Conservation (phyloP, 1,140 invertebrate genomes). For the Drosophila varians region DNA sequence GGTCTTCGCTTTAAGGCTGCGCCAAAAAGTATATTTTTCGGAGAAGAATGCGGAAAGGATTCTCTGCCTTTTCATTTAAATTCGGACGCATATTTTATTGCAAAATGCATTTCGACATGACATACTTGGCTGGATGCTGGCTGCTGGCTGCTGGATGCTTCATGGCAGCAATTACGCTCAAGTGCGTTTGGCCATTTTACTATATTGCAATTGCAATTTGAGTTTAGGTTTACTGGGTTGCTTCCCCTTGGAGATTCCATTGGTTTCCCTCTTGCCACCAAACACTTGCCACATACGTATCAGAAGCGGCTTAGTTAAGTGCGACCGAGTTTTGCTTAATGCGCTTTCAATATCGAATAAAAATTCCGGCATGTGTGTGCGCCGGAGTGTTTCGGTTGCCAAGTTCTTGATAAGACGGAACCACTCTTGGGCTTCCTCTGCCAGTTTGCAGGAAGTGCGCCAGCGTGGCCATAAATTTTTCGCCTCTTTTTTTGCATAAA, state of each 20-base stretch:
- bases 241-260: neutral
- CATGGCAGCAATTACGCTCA: conserved; percentile 73
- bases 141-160: conserved; percentile 17
- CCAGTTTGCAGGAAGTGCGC: conserved; percentile 57
- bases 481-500: conserved; percentile 63
- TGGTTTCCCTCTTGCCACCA: neutral
- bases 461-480: conserved; percentile 62
- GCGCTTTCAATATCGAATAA: conserved; percentile 49
- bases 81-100: conserved; percentile 73
- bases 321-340: conserved; percentile 67
- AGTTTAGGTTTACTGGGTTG: conserved; percentile 19
- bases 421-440: conserved; percentile 36
- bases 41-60: neutral
- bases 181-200: conserved; percentile 66
- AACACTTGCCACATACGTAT: conserved; percentile 29
- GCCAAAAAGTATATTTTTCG: conserved; percentile 19
- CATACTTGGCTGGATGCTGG: conserved; percentile 36
- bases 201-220: conserved; percentile 66
- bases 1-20: conserved; percentile 23
- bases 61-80: conserved; percentile 66
- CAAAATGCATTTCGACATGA: conserved; percentile 39
- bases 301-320: conserved; percentile 62
- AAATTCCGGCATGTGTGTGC: conserved; percentile 18
- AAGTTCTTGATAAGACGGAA: conserved; percentile 72
- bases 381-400: conserved; percentile 61